A percentile compares a stretch with the other conserved stretches of the same genome.
Conservation (phyloP, 1,140 invertebrate species). For the Zophobas atratus region DNA sequence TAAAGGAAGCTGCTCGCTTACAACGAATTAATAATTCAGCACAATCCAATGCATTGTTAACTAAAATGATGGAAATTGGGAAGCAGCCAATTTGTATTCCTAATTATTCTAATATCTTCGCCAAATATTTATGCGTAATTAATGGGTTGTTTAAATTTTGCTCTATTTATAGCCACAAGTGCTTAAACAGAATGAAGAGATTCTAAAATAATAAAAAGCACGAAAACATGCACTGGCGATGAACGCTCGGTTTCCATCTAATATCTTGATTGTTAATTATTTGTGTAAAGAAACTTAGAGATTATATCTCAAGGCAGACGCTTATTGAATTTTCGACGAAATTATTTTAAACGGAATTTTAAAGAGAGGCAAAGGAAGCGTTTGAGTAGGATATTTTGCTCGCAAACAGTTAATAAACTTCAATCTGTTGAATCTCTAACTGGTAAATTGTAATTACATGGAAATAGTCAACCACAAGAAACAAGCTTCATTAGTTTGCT, state of each 20-base stretch:
- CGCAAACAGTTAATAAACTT: background rate
- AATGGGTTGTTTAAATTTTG: too few relatives aligned
- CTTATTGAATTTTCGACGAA: background rate
- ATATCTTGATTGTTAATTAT: background rate
- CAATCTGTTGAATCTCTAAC: background rate
- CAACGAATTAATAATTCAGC: constrained; percentile 8
- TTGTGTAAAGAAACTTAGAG: background rate
- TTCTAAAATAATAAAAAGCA: too few relatives aligned
- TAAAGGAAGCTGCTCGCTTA: constrained; percentile 6
- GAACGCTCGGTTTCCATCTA: too few relatives aligned
- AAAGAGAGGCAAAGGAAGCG: background rate
- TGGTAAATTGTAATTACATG: constrained; percentile 9
- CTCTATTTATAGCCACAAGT: too few relatives aligned
- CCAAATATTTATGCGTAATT: background rate
- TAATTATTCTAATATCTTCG: background rate
- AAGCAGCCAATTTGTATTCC: background rate
- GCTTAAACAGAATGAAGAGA: too few relatives aligned
- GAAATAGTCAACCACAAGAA: constrained; percentile 4
- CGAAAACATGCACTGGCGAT: too few relatives aligned
- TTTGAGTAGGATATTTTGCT: background rate
- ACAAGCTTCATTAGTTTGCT: constrained; percentile 5
- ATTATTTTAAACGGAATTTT: background rate
- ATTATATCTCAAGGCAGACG: background rate
- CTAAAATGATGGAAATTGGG: background rate
- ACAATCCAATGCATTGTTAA: background rate